These are phyloP conservation scores for Callorhinus ursinus DNA, from an alignment of 2,113 vertebrate genomes.

Conservation along the genomic window DNA sequence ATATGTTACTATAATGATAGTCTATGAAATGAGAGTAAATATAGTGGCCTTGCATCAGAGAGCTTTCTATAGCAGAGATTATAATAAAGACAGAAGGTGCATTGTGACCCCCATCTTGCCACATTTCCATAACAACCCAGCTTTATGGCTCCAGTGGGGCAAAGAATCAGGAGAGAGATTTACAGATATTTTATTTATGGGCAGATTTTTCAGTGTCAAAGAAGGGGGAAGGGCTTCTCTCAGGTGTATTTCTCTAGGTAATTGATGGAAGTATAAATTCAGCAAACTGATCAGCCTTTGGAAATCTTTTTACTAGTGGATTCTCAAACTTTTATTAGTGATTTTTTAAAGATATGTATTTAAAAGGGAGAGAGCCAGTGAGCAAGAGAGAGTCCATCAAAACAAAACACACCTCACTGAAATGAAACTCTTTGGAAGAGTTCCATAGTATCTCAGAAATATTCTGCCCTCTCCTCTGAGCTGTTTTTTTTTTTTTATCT, in stretches of 20 bases:
- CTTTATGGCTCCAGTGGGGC: neutral
- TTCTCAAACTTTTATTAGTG: slow-evolving; percentile 29
- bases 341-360: neutral
- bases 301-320: slow-evolving; percentile 18
- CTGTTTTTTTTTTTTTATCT: neutral
- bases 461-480: neutral
- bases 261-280: slow-evolving; percentile 9
- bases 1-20: slow-evolving; percentile 84
- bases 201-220: neutral
- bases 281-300: neutral
- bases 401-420: neutral
- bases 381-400: neutral
- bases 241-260: neutral
- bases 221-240: neutral
- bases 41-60: slow-evolving; percentile 85
- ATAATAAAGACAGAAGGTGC: slow-evolving; percentile 85
- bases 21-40: slow-evolving; percentile 86
- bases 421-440: neutral
- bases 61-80: slow-evolving; percentile 77
- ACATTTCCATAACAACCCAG: slow-evolving; percentile 82
- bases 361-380: neutral
- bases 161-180: neutral
- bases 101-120: slow-evolving; percentile 74
- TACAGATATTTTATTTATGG: slow-evolving; percentile 40
- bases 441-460: neutral